phyloP scores from a whole-genome alignment of 2,888 invertebrate species.

The Pyrocoelia pectoralis region DNA sequence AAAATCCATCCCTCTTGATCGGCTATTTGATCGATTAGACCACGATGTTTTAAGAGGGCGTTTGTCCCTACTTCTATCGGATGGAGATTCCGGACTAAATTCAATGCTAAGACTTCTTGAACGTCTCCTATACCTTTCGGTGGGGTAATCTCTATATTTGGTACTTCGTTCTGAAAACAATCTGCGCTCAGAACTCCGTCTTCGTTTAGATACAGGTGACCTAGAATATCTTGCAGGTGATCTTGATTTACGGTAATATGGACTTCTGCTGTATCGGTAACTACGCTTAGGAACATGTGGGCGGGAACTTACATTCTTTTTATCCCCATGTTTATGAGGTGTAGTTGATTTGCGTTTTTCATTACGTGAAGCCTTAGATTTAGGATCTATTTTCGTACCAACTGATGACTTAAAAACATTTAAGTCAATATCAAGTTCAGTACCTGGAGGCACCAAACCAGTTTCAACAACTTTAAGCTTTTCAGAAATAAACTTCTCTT shows the following conservation, averaged over 20 bases:
- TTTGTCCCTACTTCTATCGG: background rate
- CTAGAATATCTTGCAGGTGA: background rate
- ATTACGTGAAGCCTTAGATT: background rate
- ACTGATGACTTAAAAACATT: slow-evolving; percentile 33
- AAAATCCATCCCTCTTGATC: slow-evolving; percentile 40
- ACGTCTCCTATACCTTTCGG: background rate
- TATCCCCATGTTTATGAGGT: background rate
- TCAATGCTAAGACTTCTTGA: slow-evolving; percentile 3
- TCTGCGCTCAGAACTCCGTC: background rate
- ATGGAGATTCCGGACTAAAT: slow-evolving; percentile 14
- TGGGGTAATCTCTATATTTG: background rate
- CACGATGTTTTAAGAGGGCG: background rate
- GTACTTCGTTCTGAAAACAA: no score
- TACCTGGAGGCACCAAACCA: slow-evolving; percentile 60
- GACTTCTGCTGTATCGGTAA: slow-evolving; percentile 9
- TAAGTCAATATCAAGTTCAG: slow-evolving; percentile 58
- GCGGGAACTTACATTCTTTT: background rate
- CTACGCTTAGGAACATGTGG: background rate
- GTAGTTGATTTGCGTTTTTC: slow-evolving; percentile 18
- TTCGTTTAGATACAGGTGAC: background rate
- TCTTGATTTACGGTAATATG: slow-evolving; percentile 8
- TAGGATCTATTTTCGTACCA: slow-evolving; percentile 7
- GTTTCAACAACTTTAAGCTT: slow-evolving; percentile 58
- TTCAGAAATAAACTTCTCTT: slow-evolving; percentile 57
- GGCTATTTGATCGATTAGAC: slow-evolving; percentile 6